These are phyloP conservation scores for Nemopilema nomurai DNA, from an alignment of 30 jellyfish, hydroid and myxozoan species.

Conservation along the genomic window DNA sequence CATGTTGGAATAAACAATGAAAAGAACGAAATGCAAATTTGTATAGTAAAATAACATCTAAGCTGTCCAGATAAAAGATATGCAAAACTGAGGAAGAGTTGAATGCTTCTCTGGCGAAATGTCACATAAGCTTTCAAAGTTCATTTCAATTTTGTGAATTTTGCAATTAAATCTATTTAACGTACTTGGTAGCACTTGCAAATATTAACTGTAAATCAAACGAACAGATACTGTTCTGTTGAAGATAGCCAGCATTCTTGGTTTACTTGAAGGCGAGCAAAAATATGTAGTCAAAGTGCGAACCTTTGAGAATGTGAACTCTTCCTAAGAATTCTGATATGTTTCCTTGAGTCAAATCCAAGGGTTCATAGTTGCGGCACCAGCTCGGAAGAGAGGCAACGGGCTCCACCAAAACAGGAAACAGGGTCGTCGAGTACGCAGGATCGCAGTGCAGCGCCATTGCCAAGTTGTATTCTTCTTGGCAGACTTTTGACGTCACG, in stretches of 20 bases:
- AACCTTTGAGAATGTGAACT: constrained; percentile 38
- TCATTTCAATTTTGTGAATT: too few relatives aligned
- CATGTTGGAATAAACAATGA: too few relatives aligned
- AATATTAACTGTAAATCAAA: too few relatives aligned
- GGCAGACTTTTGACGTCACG: constrained; percentile 87
- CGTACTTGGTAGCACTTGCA: too few relatives aligned
- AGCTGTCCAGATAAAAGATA: not conserved
- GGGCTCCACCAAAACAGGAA: constrained; percentile 59
- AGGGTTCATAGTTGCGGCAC: constrained; percentile 67
- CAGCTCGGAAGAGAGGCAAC: constrained; percentile 70
- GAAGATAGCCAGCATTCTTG: too few relatives aligned
- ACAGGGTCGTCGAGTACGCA: constrained; percentile 53
- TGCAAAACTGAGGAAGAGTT: not conserved
- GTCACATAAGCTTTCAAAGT: too few relatives aligned
- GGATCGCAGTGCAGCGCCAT: constrained; percentile 71
- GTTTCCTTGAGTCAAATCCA: constrained; percentile 13
- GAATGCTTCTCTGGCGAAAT: too few relatives aligned
- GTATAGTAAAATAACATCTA: not conserved
- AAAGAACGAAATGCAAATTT: too few relatives aligned
- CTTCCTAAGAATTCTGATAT: constrained; percentile 30
- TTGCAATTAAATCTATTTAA: too few relatives aligned
- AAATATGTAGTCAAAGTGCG: not conserved
- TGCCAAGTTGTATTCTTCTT: constrained; percentile 92
- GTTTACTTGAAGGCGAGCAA: too few relatives aligned
- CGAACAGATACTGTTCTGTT: too few relatives aligned